Evolutionary conservation across 2,113 vertebrate genomes (phyloP), one percentile per base, ranked within the genome.

Genomic region (Plotosus lineatus): DNA sequence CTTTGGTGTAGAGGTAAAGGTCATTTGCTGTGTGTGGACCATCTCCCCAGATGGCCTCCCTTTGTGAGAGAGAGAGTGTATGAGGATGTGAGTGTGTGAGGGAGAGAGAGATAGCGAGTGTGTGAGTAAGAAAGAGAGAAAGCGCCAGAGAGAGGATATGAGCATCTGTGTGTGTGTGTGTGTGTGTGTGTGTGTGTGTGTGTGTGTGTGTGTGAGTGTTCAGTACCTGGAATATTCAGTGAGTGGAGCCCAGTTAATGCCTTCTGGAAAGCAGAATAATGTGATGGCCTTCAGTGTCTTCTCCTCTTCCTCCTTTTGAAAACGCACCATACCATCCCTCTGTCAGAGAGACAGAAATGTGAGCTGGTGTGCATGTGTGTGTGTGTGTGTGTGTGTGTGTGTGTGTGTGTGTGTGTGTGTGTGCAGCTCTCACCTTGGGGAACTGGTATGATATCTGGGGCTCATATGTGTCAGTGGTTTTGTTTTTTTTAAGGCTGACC

Each of bases 361-460:
- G 50, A 17, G 50, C 21, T 2, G 15, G 12, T 51, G 53, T 56
- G 53, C n/a, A 23, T 56, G 53, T 56, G 53, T 56, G 36, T n/a
- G 63, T 26, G 10, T n/a, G 15, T 42, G 42, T 69, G 12, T 50
- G 44, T 71, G 42, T 31, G 26, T 31, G 44, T 31, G 26, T 31
- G 44, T 48, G 42, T 10, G 68, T 31, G 44, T 31, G 26, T 46
- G 65, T 44, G 63, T 42, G 63, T 66, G 36, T 61, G 58, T 31
- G 58, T 61, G 60, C 10, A 0, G 28, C 0, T 79, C 90, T 92
- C 88, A 99, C 97, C 96, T 98, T 99, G 15, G 97, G 97, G 87
- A 98, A 99, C 89, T 98, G 97, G 88, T 98, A 99, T 71, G 91
- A 92, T 90, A 99, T 98, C 42, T 92, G 95, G 40, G 97, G 97